These are phyloP conservation scores for Aepyceros melampus DNA, from an alignment of 2,113 vertebrate genomes.

Conservation along the genomic window DNA sequence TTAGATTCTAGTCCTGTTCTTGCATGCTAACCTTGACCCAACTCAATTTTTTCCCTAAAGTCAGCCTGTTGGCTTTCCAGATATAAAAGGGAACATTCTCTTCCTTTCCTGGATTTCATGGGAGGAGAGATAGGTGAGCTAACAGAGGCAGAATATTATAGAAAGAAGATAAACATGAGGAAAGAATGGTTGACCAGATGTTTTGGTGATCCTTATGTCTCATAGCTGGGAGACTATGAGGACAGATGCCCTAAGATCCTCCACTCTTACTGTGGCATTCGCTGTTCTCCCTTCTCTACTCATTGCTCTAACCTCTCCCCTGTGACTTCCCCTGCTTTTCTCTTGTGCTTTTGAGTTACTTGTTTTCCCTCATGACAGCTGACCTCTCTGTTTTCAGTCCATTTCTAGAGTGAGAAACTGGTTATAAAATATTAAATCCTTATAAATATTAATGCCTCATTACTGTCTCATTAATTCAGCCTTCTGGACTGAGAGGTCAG, in stretches of 20 bases:
- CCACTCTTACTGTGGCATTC: fast-evolving
- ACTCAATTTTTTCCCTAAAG: not conserved
- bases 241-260: not conserved
- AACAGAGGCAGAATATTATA: not conserved
- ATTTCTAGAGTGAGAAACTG: not conserved
- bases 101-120: not conserved
- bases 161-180: not conserved
- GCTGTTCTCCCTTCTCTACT: not conserved
- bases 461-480: constrained; percentile 56
- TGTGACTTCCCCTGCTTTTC: not conserved
- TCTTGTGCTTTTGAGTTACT: not conserved
- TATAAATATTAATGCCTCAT: constrained; percentile 48
- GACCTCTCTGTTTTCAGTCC: constrained; percentile 14
- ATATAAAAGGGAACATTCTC: not conserved
- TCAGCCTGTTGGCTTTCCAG: not conserved
- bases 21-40: not conserved
- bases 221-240: not conserved
- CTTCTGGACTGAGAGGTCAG: constrained; percentile 19
- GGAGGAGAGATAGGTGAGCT: not conserved
- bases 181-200: not conserved
- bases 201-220: not conserved
- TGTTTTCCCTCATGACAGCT: not conserved
- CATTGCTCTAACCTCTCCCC: too few relatives aligned
- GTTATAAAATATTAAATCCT: constrained; percentile 59
- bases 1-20: not conserved